Conservation (phyloP, 35 echinoderm and acorn worm species). For the Anneissia japonica region DNA sequence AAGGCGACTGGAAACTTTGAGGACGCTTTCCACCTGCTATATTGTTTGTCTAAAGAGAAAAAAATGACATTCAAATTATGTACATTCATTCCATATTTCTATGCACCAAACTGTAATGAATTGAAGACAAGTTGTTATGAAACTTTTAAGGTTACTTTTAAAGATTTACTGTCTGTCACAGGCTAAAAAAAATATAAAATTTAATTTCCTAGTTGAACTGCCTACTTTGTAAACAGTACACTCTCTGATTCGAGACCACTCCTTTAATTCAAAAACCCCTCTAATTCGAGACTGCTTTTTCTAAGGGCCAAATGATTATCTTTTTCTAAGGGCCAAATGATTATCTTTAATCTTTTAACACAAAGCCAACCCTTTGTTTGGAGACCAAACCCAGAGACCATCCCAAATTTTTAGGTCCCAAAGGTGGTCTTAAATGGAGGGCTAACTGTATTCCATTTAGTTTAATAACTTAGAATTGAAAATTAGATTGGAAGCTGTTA, state of each 20-base stretch:
- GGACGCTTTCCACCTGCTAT: slow-evolving; percentile 58
- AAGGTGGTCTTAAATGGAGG: too few relatives aligned
- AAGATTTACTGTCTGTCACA: not conserved
- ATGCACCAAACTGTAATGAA: not conserved
- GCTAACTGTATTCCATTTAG: too few relatives aligned
- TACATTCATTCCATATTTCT: not conserved
- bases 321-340: too few relatives aligned
- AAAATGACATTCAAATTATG: not conserved
- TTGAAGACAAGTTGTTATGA: not conserved
- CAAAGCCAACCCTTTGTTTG: too few relatives aligned
- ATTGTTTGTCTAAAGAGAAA: slow-evolving; percentile 46
- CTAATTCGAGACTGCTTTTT: too few relatives aligned
- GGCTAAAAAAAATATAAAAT: not conserved
- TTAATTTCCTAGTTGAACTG: not conserved
- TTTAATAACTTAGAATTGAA: too few relatives aligned
- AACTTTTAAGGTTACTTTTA: not conserved
- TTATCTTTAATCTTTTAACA: too few relatives aligned
- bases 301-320: too few relatives aligned
- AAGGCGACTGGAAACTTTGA: slow-evolving; percentile 57
- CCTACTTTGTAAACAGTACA: not conserved
- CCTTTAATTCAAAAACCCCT: too few relatives aligned
- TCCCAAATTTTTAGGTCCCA: too few relatives aligned
- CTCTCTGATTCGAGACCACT: not conserved
- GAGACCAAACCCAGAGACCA: too few relatives aligned
- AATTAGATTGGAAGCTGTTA: too few relatives aligned